Conservation (phyloP, 2,113 vertebrate genomes). For the Regulus satrapa region DNA sequence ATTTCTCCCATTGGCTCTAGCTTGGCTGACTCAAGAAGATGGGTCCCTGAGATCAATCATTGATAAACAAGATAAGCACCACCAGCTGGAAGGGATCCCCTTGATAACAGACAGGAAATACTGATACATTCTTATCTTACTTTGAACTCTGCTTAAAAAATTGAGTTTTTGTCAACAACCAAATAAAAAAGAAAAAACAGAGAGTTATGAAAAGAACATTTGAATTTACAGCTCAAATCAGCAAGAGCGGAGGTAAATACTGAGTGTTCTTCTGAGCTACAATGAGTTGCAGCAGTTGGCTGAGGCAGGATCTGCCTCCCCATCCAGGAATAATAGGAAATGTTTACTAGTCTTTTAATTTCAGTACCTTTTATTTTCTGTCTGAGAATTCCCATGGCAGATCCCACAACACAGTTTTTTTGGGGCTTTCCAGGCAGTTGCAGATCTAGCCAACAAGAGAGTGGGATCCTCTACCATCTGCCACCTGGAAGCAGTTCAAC, state of each 20-base stretch:
- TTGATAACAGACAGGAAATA: neutral
- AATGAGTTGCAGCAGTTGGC: neutral
- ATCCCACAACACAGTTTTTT: neutral
- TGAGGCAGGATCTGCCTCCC: neutral
- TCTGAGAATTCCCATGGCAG: neutral
- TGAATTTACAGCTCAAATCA: neutral
- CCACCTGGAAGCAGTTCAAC: slow-evolving; percentile 38
- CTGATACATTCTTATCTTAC: neutral
- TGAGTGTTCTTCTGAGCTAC: neutral
- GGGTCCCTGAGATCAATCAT: neutral
- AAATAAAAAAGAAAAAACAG: neutral
- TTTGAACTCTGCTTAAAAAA: neutral
- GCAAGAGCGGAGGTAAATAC: neutral
- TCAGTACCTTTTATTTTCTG: neutral
- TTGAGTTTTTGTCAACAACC: neutral
- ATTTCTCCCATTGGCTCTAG: neutral
- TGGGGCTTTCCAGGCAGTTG: neutral
- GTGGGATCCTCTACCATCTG: slow-evolving; percentile 29
- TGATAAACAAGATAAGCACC: neutral
- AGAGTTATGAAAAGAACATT: neutral
- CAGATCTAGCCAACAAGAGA: neutral
- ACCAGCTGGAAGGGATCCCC: neutral
- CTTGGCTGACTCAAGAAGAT: neutral
- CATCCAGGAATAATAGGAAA: neutral
- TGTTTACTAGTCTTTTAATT: neutral